Evolutionary conservation across 1,140 invertebrate species (phyloP).

Genomic region (Scaptomyza hsui): DNA sequence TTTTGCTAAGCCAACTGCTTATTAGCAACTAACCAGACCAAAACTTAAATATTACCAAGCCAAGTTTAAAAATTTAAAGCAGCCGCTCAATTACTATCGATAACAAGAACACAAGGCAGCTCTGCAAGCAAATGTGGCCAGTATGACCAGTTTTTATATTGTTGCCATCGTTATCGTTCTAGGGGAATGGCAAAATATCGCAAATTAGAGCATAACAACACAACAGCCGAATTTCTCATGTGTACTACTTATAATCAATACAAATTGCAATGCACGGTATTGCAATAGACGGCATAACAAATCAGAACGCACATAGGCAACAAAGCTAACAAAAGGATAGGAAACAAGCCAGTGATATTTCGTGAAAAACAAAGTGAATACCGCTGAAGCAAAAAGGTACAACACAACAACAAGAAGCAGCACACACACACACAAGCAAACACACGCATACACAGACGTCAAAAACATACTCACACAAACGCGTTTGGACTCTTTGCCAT

Average conservation of each 20-base stretch:
- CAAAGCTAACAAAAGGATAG: conserved; percentile 35
- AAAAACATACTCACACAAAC: conserved; percentile 40
- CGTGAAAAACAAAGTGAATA: conserved; percentile 34
- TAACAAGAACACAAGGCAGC: background rate
- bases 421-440: conserved; percentile 21
- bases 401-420: conserved; percentile 53
- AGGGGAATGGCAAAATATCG: conserved; percentile 31
- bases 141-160: conserved; percentile 9
- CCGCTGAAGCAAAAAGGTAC: conserved; percentile 67
- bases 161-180: conserved; percentile 1
- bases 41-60: no score
- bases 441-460: conserved; percentile 18
- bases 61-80: background rate
- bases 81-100: background rate
- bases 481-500: conserved; percentile 51
- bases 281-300: conserved; percentile 42
- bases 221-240: conserved; percentile 43
- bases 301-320: conserved; percentile 19
- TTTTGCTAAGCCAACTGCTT: no score
- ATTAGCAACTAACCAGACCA: no score
- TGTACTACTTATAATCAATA: conserved; percentile 61
- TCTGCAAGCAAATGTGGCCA: background rate
- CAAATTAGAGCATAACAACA: conserved; percentile 36
- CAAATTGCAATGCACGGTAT: conserved; percentile 60
- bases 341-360: conserved; percentile 7